Evolutionary conservation across 92 coral and sea anemone genomes (phyloP), one percentile per base, ranked within the genome.

Genomic region (Heliopora coerulea): DNA sequence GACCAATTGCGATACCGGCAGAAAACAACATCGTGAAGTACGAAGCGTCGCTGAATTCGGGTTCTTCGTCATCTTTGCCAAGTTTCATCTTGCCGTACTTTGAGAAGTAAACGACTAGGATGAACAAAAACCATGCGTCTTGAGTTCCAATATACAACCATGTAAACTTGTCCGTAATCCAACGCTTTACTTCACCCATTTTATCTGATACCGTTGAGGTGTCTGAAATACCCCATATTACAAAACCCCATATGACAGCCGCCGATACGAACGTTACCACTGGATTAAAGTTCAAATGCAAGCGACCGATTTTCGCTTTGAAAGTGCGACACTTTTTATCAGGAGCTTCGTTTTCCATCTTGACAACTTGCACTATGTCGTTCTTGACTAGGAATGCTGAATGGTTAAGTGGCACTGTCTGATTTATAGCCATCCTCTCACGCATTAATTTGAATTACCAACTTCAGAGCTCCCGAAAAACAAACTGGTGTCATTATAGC

Each of bases 51-150:
- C 80, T 29, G 25, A 56, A 75, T 37, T 75, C 72, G 3, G 80
- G 80, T 20, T 75, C 34, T 40, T 75, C 82, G 28, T 75, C 48
- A 8, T 75, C 69, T 49, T 75, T 75, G 5, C 80, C 80, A n/a
- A 75, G 80, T 21, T 75, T 75, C 80, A 75, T 59, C 15, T 40
- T 42, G 70, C 69, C 62, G 37, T 75, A 75, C 72, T 75, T 75
- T 4, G 80, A 75, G 30, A 75, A 75, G 59, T 59, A 75, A 17
- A 75, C 28, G 2, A 59, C 80, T 8, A 81, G 19, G 50, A 88
- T 73, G 56, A 88, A 88, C 54, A 88, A 56, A n/a, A 83, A 84
- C 88, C 91, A 88, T 11, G 81, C 86, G 41, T 88, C 88, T 78
- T 88, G 89, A 3, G 84, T 88, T 18, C 91, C 80, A 44, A 75